Base-by-base conservation (phyloP, 1,140 invertebrate species). In the Lineus longissimus region DNA sequence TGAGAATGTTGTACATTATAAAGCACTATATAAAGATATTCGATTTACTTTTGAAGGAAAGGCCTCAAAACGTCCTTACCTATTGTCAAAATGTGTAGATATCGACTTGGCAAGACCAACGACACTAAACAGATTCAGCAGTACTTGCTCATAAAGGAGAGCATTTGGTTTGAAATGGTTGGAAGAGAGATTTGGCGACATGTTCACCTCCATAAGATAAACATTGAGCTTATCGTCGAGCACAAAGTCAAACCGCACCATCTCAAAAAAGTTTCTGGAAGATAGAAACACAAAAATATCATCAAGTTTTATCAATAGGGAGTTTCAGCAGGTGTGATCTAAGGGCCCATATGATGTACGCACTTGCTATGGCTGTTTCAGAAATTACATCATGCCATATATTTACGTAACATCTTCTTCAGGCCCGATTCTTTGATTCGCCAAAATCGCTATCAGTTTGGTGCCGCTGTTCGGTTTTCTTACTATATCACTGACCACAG, bases 181-280 rank as follows among this genome's bases (percentile, higher is more conserved):
- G 0, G 94, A 96, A 0, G 93, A 95, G 25, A 98, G 84, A 84
- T 98, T 98, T 0, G 95, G 96, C 30, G 93, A 96, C 95, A 98
- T 98, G 77, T 98, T 98, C 73, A 86, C 85, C 81, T 98, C 95
- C 87, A 98, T 90, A 1, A 96, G 82, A 73, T 88, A 92, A 1
- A 97, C 89, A 55, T 92, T 91, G 0, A 97, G 74, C 55, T 95
- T 82, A 69, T 94, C 89, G 79, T 97, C 94, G 6, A 97, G 82
- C 0, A 95, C 88, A 78, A 98, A 90, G 81, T 98, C 95, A 75
- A 98, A 92, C 55, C 95, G 85, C 76, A 96, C 89, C 79, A 98
- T 84, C 83, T 97, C 95, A 82, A 98, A 98, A 74, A 95, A 97
- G 72, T 94, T 92, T 41, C 87, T 83, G 62, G 27, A 75, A 71